A percentile compares a stretch with the other conserved stretches of the same genome.
These are phyloP conservation scores for Chanos chanos DNA, from an alignment of 2,797 vertebrate genomes.

Conservation along the genomic window DNA sequence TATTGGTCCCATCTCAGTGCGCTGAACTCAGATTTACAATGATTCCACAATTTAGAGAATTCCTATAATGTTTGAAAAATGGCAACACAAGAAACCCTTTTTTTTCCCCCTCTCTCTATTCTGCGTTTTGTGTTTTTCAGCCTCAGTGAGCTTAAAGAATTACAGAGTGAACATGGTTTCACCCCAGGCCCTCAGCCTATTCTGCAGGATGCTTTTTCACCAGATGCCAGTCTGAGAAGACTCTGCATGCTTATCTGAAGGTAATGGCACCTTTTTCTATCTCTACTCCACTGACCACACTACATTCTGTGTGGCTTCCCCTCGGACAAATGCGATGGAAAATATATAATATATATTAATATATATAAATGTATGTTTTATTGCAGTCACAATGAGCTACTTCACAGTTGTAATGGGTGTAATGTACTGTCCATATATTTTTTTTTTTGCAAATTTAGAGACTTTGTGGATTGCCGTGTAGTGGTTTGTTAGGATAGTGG, in stretches of 20 bases:
- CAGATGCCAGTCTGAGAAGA: conserved; percentile 42
- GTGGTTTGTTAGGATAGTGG: too few relatives aligned
- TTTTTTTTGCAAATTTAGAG: too few relatives aligned
- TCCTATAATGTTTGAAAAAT: conserved; percentile 54
- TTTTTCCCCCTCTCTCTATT: conserved; percentile 23
- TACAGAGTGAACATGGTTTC: conserved; percentile 50
- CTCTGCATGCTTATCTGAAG: conserved; percentile 45
- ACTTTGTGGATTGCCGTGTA: too few relatives aligned
- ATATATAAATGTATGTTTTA: too few relatives aligned
- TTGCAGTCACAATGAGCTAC: too few relatives aligned
- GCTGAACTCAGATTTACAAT: conserved; percentile 58
- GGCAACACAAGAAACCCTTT: conserved; percentile 46
- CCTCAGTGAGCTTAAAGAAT: conserved; percentile 58
- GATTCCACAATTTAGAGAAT: conserved; percentile 60
- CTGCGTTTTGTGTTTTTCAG: conserved; percentile 54
- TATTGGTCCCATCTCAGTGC: conserved; percentile 47
- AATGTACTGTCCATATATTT: too few relatives aligned
- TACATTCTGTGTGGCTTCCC: too few relatives aligned
- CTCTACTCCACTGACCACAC: neutral
- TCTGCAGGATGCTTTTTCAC: conserved; percentile 48
- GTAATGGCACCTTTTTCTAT: conserved; percentile 45
- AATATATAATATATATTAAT: too few relatives aligned
- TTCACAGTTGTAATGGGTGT: too few relatives aligned
- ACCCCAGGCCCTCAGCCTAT: conserved; percentile 48
- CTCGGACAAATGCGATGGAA: too few relatives aligned